Percentiles rank a stretch among this genome's conserved stretches.
Evolutionary conservation across 2,113 vertebrate species (phyloP).

Genomic region (Eulacestoma nigropectus): DNA sequence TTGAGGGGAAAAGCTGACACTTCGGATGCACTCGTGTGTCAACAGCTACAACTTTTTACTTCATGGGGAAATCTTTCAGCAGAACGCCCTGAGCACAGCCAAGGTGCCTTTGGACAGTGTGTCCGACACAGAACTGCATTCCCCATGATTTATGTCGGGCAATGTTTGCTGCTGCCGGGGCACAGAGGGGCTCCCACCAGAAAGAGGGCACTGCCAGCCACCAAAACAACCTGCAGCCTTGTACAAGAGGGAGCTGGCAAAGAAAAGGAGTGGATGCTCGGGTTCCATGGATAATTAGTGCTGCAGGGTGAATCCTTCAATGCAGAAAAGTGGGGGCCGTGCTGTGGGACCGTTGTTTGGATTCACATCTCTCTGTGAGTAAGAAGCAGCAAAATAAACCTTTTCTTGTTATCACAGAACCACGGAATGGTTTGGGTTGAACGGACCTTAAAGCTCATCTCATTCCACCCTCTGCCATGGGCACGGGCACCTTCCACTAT

Average conservation of each 20-base stretch:
- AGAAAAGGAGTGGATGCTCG: not conserved
- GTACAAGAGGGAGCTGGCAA: not conserved
- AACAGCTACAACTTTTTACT: not conserved
- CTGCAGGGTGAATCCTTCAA: not conserved
- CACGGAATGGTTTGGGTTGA: not conserved
- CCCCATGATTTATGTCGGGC: not conserved
- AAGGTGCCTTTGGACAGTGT: not conserved
- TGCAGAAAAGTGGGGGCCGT: not conserved
- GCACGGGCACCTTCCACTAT: not conserved
- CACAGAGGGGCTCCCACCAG: not conserved
- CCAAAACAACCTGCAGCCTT: not conserved
- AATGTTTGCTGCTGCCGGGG: not conserved
- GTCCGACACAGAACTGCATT: not conserved
- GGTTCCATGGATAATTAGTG: not conserved
- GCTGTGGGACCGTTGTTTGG: not conserved
- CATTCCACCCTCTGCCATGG: not conserved
- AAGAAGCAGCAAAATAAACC: slow-evolving; percentile 6
- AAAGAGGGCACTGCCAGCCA: not conserved
- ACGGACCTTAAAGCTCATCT: not conserved
- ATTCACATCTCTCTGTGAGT: not conserved
- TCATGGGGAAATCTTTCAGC: not conserved
- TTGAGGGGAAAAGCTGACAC: not conserved
- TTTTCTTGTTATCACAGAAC: not conserved
- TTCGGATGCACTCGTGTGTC: rapidly evolving
- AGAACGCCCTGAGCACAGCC: not conserved